phyloP scores from a whole-genome alignment of 2,113 vertebrate species.

The Lichenostomus cassidix region DNA sequence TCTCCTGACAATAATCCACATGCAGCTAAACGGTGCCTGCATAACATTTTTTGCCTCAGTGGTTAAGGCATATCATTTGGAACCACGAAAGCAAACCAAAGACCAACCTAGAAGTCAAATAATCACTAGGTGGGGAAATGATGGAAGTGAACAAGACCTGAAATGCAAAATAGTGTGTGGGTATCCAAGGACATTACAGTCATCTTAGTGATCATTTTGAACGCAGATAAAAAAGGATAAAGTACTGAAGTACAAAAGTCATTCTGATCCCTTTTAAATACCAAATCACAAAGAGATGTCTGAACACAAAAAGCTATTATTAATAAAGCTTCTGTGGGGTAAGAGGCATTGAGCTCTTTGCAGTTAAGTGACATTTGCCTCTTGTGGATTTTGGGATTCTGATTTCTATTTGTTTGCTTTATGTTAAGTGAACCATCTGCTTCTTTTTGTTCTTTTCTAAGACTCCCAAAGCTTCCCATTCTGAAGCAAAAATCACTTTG shows the following conservation, averaged over 20 bases:
- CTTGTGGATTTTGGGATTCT: not conserved
- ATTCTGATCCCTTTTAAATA: not conserved
- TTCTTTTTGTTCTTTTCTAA: slow-evolving; percentile 21
- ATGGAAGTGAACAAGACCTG: not conserved
- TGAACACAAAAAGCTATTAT: not conserved
- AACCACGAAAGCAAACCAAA: slow-evolving; percentile 18
- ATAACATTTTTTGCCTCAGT: slow-evolving; percentile 50
- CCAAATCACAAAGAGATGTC: not conserved
- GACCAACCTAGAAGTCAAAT: slow-evolving; percentile 8
- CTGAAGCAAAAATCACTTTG: not conserved
- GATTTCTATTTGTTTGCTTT: not conserved
- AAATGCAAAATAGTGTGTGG: not conserved
- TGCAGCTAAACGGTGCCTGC: slow-evolving; percentile 2
- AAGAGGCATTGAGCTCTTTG: not conserved
- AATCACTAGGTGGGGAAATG: not conserved
- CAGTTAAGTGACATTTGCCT: not conserved
- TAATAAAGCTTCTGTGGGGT: not conserved
- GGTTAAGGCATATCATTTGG: slow-evolving; percentile 17
- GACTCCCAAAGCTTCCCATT: not conserved
- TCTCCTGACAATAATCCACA: slow-evolving; percentile 53
- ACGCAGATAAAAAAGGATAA: not conserved
- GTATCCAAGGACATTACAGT: not conserved
- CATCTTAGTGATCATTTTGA: not conserved
- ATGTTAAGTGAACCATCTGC: not conserved
- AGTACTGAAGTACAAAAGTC: not conserved